Base-by-base conservation (phyloP, 2,888 invertebrate species). In the Pardosa pseudoannulata region DNA sequence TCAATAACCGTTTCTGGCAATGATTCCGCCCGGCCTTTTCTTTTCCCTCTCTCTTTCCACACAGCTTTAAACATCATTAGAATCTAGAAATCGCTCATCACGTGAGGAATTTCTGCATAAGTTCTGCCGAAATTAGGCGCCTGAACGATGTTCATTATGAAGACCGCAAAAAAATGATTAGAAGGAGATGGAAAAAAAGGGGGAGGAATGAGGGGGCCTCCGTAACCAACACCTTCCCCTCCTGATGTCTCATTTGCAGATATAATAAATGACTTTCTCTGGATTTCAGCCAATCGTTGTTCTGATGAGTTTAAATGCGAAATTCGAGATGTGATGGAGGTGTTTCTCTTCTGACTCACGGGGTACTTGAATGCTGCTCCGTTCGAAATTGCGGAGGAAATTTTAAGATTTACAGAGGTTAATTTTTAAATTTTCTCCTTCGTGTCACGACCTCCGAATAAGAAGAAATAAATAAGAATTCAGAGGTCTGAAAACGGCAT, bases 81-180 rank as follows among this genome's bases (percentile, higher is more conserved):
- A 56, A 56, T 56, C 19, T 56, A 56, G 23, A 56, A 56, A 56
- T 23, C 19, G 19, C 56, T 56, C 56, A 56, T 56, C 56, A 56
- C 56, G 56, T 23, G 56, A 19, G 56, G 23, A 56, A 56, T 56
- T 56, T 23, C 56, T 56, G 56, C 56, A 56, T 56, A 56, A 56
- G 56, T 56, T 56, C 56, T 56, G 56, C 7, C 23, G 23, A 56
- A 56, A 56, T 56, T 56, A 56, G 56, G 56, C 23, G 23, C 11
- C 56, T 56, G 56, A 56, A 56, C 56, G 56, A 56, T 56, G 56
- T 56, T 56, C 56, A 56, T 56, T 56, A 56, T 56, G 56, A 56
- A 56, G 23, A 56, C 56, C 56, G 56, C 56, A 56, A 56, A 56
- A 46, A 56, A 56, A 56, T 56, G 56, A 56, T 56, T 56, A 56